Evolutionary conservation across 2,113 vertebrate species (phyloP).

Genomic region (Megaceryle maxima): DNA sequence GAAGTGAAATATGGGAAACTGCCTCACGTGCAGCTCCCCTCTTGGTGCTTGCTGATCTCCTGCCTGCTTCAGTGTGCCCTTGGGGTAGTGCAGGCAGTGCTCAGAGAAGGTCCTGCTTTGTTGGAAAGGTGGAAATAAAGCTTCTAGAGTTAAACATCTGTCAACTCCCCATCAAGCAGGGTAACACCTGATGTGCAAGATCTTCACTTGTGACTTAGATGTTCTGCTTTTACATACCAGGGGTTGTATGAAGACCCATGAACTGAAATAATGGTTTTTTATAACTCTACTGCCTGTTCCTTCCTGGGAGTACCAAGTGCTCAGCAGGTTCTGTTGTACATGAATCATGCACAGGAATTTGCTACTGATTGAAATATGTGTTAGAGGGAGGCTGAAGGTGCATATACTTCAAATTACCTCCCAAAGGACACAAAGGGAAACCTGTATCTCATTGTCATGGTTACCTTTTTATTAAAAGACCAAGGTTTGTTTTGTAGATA

Average conservation of each 20-base stretch:
- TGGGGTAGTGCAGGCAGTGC: not conserved
- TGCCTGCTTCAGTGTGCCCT: not conserved
- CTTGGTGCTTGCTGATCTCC: not conserved
- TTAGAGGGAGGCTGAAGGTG: not conserved
- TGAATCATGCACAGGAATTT: not conserved
- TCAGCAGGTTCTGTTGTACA: not conserved
- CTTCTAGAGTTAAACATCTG: not conserved
- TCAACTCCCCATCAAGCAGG: not conserved
- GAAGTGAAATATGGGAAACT: not conserved
- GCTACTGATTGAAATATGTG: not conserved
- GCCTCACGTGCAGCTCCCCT: not conserved
- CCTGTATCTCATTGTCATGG: not conserved
- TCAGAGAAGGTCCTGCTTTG: accelerated
- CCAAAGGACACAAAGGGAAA: not conserved
- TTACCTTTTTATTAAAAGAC: not conserved
- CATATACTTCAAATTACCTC: not conserved
- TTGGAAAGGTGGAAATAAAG: not conserved
- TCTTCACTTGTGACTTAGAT: not conserved
- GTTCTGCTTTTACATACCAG: not conserved
- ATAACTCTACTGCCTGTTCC: not conserved
- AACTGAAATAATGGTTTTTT: not conserved
- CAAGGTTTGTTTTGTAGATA: not conserved
- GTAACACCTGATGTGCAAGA: not conserved
- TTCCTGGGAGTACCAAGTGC: not conserved
- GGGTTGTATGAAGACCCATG: not conserved